phyloP scores from a whole-genome alignment of 2,113 vertebrate genomes.

The Siniperca chuatsi region DNA sequence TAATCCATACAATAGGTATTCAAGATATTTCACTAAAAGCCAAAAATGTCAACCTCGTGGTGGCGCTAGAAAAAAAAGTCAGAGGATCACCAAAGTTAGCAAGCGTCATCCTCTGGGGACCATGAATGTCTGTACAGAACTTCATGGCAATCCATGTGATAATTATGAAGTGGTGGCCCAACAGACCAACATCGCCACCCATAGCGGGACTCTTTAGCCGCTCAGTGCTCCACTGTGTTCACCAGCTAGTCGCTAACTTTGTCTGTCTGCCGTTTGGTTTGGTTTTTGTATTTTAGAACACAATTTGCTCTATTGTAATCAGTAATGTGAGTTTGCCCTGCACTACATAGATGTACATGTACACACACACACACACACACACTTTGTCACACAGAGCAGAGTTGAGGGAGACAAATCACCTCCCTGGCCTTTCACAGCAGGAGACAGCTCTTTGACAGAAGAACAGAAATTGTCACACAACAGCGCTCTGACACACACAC shows the following conservation, averaged over 20 bases:
- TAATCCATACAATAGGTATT: background rate
- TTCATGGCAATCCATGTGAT: background rate
- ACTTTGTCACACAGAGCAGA: slow-evolving; percentile 16
- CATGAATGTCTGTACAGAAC: background rate
- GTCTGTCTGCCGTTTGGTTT: too few relatives aligned
- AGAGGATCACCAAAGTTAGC: background rate
- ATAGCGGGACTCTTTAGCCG: background rate
- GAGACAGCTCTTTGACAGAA: slow-evolving; percentile 57
- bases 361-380: slow-evolving; percentile 6
- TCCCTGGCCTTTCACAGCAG: slow-evolving; percentile 42
- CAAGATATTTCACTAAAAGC: background rate
- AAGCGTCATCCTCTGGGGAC: background rate
- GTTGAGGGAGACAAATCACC: slow-evolving; percentile 64
- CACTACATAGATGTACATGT: background rate
- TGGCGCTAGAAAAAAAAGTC: background rate
- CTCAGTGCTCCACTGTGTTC: background rate
- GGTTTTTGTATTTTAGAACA: background rate
- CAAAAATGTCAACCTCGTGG: background rate
- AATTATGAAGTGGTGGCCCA: background rate
- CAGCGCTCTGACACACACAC: slow-evolving; percentile 37
- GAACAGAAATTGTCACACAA: slow-evolving; percentile 50
- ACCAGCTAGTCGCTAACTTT: background rate
- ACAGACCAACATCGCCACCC: background rate
- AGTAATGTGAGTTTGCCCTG: background rate
- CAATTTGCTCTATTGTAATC: background rate